Evolutionary conservation across 35 echinoderm and acorn worm genomes (phyloP), one percentile per base, ranked within the genome.

Genomic region (Hemicentrotus pulcherrimus): DNA sequence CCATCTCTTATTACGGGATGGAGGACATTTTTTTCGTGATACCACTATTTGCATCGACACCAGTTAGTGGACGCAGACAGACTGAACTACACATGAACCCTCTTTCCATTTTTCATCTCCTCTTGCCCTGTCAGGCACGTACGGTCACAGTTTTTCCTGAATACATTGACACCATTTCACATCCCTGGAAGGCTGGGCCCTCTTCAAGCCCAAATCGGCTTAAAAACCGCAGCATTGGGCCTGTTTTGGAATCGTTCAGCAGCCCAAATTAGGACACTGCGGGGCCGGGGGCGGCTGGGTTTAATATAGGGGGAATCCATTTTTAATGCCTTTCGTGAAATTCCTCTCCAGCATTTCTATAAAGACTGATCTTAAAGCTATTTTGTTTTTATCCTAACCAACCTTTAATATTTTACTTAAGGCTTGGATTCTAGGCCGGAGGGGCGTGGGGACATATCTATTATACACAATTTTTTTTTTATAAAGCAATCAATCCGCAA

Each of bases 101-200:
- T 55, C 65, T 78, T 28, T 28, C 65, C 65, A 78, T 78, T 78
- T 78, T 78, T 78, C 65, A 78, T 78, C 65, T 78, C 65, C 65
- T 22, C 28, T 78, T 78, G 65, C 19, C 65, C 65, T 78, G 65
- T 78, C 65, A 78, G 28, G 65, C 65, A 78, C 65, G 65, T 78
- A 78, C 65, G 65, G 28, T 78, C 65, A 78, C 65, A 78, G 65
- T n/a, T 78, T 78, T 78, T 78, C 65, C 24, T 78, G 65, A 78
- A 78, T 78, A 78, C 65, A 78, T 78, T 78, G 65, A 78, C 65
- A 78, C 65, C 65, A 78, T 78, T 78, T n/a, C 18, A 28, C 65
- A 78, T 78, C 65, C 65, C 65, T 78, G 65, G 65, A 78, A 28
- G 65, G 19, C 65, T 18, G 24, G 65, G 65, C 65, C 65, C 65